These are phyloP conservation scores for Drosophila mettleri DNA, from an alignment of 2,888 invertebrate genomes.

Conservation along the genomic window DNA sequence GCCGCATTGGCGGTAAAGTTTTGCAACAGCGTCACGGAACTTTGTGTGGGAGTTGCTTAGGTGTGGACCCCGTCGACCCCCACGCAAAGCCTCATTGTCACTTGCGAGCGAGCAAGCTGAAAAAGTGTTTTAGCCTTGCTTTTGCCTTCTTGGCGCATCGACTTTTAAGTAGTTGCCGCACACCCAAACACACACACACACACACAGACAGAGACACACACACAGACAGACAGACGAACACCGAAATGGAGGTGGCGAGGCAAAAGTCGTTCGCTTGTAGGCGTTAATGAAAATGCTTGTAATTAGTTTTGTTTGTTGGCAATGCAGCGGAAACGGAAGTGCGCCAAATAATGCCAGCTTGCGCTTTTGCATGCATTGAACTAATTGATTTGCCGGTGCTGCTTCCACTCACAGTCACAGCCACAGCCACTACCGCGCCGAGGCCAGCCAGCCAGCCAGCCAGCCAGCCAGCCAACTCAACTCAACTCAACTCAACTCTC, in stretches of 20 bases:
- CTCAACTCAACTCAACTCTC: too few relatives aligned
- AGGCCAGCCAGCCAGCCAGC: background rate
- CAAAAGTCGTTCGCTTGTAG: constrained; percentile 60
- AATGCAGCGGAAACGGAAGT: constrained; percentile 67
- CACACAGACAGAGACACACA: constrained; percentile 10
- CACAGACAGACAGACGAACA: constrained; percentile 6
- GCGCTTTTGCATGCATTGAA: constrained; percentile 76
- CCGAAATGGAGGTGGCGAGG: background rate
- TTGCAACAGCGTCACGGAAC: constrained; percentile 68
- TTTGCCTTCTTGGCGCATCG: constrained; percentile 69
- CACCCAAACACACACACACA: constrained; percentile 26
- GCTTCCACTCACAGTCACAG: background rate
- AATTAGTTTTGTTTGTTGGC: constrained; percentile 79
- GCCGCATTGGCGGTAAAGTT: constrained; percentile 79
- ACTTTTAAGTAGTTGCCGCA: constrained; percentile 75
- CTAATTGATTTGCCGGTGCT: constrained; percentile 71
- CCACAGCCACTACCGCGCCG: background rate
- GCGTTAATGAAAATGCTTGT: constrained; percentile 80
- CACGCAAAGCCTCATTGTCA: constrained; percentile 50
- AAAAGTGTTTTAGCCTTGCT: constrained; percentile 74
- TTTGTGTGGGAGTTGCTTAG: constrained; percentile 37
- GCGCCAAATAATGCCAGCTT: constrained; percentile 67
- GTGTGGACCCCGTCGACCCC: background rate
- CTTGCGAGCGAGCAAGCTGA: constrained; percentile 61
- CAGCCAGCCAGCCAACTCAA: background rate